A percentile compares a stretch with the other conserved stretches of the same genome.
Conservation (phyloP, 2,888 invertebrate species). For the Scrobipalpa atriplicella region DNA sequence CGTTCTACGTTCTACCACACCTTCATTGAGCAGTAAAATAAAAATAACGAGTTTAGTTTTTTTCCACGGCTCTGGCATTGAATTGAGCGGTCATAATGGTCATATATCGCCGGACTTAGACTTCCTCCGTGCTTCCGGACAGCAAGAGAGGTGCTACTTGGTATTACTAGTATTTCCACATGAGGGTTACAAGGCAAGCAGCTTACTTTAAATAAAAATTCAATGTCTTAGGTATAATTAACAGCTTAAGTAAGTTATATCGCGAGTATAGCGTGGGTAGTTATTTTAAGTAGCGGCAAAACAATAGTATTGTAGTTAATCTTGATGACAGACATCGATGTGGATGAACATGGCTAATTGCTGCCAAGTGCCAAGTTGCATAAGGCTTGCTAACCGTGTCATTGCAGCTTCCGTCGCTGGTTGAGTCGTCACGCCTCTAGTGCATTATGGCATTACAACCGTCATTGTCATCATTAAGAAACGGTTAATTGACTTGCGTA, state of each 20-base stretch:
- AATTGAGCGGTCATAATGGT: background rate
- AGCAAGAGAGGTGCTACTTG: conserved; percentile 11
- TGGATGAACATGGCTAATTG: conserved; percentile 7
- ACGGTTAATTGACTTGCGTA: conserved; percentile 47
- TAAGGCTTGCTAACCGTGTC: conserved; percentile 11
- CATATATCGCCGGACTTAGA: background rate
- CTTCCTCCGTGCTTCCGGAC: background rate
- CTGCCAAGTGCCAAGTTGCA: background rate
- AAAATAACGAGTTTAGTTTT: background rate
- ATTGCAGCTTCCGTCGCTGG: conserved; percentile 9
- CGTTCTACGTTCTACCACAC: background rate
- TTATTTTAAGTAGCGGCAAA: conserved; percentile 1
- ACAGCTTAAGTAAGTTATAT: background rate
- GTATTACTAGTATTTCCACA: background rate
- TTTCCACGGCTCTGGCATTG: conserved; percentile 17
- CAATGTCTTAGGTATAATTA: background rate
- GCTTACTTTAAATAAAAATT: conserved; percentile 2
- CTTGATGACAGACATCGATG: conserved; percentile 17
- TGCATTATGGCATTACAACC: conserved; percentile 4
- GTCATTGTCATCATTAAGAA: conserved; percentile 7
- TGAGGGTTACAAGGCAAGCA: background rate
- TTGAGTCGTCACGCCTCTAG: background rate
- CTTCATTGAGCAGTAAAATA: background rate
- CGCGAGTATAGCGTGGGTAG: background rate
- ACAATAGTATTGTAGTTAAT: conserved; percentile 7